These are phyloP conservation scores for Sphaerodactylus townsendi DNA, from an alignment of 2,113 vertebrate species.

Conservation along the genomic window DNA sequence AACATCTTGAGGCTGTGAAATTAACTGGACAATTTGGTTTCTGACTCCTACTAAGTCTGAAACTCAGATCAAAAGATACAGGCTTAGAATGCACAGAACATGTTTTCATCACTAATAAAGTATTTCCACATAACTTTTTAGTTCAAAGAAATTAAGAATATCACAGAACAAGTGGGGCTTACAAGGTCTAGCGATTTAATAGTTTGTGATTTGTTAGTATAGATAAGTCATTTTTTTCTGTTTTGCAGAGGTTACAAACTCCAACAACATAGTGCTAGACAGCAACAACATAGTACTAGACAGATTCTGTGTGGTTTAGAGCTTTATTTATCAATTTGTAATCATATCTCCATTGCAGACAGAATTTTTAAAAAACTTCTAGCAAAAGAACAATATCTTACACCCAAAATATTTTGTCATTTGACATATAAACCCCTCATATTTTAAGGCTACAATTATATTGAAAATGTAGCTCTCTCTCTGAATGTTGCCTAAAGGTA, in stretches of 20 bases:
- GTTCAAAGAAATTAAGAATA: slow-evolving; percentile 24
- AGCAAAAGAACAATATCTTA: not conserved
- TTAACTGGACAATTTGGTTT: not conserved
- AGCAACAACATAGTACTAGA: not conserved
- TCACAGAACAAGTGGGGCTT: not conserved
- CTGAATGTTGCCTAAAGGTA: not conserved
- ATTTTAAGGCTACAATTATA: not conserved
- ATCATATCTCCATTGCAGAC: slow-evolving; percentile 1
- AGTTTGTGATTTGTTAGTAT: not conserved
- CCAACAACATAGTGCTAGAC: not conserved
- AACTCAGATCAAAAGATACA: not conserved
- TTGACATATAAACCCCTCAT: not conserved
- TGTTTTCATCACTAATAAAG: not conserved
- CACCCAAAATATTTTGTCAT: not conserved
- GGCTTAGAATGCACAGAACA: not conserved
- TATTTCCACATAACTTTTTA: not conserved
- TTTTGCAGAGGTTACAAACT: slow-evolving; percentile 6
- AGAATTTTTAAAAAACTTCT: not conserved
- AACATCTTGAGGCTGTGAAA: not conserved
- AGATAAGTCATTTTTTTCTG: slow-evolving; percentile 14
- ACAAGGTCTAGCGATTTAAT: not conserved
- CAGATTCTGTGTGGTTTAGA: not conserved
- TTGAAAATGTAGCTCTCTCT: not conserved
- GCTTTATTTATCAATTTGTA: slow-evolving; percentile 5
- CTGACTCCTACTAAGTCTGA: not conserved